phyloP scores from a whole-genome alignment of 2,797 vertebrate species.

The Morus bassanus region DNA sequence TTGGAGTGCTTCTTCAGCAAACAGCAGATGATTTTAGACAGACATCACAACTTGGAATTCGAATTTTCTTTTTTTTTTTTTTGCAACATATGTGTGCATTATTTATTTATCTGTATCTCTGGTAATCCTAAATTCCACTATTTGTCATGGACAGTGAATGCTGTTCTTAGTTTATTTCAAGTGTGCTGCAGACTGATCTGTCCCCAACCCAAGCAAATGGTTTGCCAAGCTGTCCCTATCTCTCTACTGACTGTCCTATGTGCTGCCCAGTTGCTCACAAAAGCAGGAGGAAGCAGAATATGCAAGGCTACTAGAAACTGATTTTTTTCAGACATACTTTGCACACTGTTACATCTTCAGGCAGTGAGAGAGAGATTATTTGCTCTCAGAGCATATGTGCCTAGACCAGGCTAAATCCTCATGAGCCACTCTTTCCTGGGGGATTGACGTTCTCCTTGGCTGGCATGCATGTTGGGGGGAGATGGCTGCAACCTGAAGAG shows the following conservation, averaged over 20 bases:
- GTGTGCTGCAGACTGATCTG: not conserved
- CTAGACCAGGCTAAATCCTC: not conserved
- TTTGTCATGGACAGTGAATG: accelerated
- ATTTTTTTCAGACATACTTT: not conserved
- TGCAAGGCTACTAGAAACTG: not conserved
- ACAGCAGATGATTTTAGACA: not conserved
- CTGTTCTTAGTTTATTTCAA: not conserved
- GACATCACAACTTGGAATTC: not conserved
- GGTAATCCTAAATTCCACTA: not conserved
- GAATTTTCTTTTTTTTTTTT: not conserved
- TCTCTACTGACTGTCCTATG: not conserved
- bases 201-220: not conserved
- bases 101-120: not conserved
- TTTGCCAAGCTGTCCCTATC: not conserved
- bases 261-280: not conserved
- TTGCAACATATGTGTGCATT: not conserved
- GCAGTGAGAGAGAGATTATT: not conserved
- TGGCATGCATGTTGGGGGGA: accelerated
- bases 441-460: accelerated
- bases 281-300: not conserved
- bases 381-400: not conserved
- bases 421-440: not conserved
- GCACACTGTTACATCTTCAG: accelerated
- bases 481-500: not conserved
- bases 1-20: not conserved